A percentile compares a stretch with the other conserved stretches of the same genome.
Evolutionary conservation across 2,797 vertebrate genomes (phyloP).

Genomic region (Diplodus sargus): DNA sequence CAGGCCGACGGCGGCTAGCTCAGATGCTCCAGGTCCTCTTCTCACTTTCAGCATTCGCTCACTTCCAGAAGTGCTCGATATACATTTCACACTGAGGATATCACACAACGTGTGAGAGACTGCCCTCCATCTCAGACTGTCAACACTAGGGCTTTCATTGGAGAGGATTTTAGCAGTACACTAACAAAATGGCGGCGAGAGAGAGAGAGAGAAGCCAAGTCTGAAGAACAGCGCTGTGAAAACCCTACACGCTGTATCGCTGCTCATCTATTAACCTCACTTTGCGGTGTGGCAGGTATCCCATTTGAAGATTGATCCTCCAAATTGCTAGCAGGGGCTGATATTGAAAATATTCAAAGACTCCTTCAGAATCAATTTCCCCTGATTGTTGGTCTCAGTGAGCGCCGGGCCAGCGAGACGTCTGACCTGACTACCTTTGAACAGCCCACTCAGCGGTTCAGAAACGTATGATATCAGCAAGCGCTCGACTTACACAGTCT

Average conservation of each 20-base stretch:
- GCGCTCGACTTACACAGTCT: slow-evolving; percentile 33
- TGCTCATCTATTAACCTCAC: background rate
- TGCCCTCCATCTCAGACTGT: slow-evolving; percentile 5
- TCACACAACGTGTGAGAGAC: background rate
- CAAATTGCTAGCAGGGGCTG: background rate
- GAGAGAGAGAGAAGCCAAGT: background rate
- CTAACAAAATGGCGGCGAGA: background rate
- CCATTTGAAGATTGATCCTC: background rate
- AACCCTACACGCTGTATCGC: too few relatives aligned
- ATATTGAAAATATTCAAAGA: slow-evolving; percentile 13
- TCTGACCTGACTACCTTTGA: background rate
- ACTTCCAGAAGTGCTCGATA: background rate
- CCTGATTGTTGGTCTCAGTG: slow-evolving; percentile 23
- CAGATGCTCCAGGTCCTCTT: background rate
- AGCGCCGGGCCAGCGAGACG: slow-evolving; percentile 5
- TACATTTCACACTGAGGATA: slow-evolving; percentile 7
- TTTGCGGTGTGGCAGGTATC: background rate
- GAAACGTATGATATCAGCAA: slow-evolving; percentile 30
- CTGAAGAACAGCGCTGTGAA: background rate
- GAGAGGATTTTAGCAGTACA: slow-evolving; percentile 7
- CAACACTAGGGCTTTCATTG: background rate
- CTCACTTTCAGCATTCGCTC: background rate
- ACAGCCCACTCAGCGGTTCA: slow-evolving; percentile 37
- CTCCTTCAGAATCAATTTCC: background rate
- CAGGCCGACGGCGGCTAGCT: background rate